These are phyloP conservation scores for Heliocidaris erythrogramma DNA, from an alignment of 35 echinoderm and acorn worm genomes.

Conservation along the genomic window DNA sequence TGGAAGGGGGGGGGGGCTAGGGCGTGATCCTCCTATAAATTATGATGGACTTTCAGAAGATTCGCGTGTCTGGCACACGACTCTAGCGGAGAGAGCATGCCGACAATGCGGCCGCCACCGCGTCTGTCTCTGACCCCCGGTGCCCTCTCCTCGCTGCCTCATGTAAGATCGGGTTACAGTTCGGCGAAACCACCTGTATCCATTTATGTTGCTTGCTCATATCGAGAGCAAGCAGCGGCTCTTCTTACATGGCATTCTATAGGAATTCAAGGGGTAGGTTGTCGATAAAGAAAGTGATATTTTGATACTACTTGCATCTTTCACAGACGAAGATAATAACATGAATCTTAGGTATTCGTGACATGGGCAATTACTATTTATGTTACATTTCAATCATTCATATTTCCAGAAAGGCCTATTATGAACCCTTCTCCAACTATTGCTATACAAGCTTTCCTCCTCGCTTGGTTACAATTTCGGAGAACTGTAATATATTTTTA, in stretches of 20 bases:
- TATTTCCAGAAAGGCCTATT: neutral
- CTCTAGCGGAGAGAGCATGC: conserved; percentile 18
- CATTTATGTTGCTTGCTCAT: conserved; percentile 21
- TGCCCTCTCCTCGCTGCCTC: conserved; percentile 10
- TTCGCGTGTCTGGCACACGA: conserved; percentile 41
- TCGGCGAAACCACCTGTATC: conserved; percentile 28
- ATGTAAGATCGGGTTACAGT: neutral
- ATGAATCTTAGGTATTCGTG: neutral
- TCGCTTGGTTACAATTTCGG: too few relatives aligned
- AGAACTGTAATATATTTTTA: too few relatives aligned
- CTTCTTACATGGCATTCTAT: neutral
- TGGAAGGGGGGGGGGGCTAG: neutral
- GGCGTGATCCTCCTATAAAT: neutral
- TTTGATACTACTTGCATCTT: neutral
- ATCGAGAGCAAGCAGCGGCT: neutral
- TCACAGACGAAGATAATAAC: neutral
- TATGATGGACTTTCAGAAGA: neutral
- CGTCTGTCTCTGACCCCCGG: conserved; percentile 4
- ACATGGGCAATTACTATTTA: neutral
- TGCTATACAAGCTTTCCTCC: too few relatives aligned
- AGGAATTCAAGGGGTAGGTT: neutral
- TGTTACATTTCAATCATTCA: neutral
- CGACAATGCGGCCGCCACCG: neutral
- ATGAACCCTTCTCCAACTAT: too few relatives aligned
- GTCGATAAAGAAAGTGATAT: neutral